Conservation (phyloP, 2,113 vertebrate species). For the Gallinago paraguaiae region DNA sequence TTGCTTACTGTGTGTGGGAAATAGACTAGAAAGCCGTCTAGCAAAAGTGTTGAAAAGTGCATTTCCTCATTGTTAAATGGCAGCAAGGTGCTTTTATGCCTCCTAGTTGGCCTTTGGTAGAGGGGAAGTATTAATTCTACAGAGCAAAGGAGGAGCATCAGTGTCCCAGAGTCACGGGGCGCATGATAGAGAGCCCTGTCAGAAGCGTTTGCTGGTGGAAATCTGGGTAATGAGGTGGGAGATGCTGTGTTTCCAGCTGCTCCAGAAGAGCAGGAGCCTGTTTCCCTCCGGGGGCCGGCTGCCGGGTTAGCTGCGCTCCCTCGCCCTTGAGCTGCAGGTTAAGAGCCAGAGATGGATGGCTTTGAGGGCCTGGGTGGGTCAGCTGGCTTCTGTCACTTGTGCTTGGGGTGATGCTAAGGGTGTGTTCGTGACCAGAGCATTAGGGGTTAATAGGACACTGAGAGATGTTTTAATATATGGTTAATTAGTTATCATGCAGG, state of each 20-base stretch:
- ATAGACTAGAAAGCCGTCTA: neutral
- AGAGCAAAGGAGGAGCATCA: neutral
- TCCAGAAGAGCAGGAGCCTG: neutral
- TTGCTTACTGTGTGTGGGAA: neutral
- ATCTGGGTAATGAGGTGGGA: neutral
- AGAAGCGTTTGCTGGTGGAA: neutral
- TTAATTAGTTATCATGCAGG: neutral
- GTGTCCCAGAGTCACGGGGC: rapidly evolving
- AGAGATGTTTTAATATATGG: neutral
- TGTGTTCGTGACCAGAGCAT: neutral
- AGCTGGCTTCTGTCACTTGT: neutral
- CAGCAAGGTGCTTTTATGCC: neutral
- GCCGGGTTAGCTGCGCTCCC: neutral
- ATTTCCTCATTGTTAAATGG: neutral
- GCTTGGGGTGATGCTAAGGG: neutral
- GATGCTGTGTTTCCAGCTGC: rapidly evolving
- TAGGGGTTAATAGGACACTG: neutral
- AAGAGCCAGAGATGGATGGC: neutral
- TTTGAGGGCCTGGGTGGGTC: neutral
- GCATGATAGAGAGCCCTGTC: neutral
- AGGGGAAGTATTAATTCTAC: neutral
- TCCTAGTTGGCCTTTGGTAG: neutral
- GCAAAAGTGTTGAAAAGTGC: neutral
- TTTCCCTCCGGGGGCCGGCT: neutral
- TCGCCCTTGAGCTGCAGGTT: neutral